phyloP scores from a whole-genome alignment of 2,888 invertebrate species.

The Dichetophora obliterata region DNA sequence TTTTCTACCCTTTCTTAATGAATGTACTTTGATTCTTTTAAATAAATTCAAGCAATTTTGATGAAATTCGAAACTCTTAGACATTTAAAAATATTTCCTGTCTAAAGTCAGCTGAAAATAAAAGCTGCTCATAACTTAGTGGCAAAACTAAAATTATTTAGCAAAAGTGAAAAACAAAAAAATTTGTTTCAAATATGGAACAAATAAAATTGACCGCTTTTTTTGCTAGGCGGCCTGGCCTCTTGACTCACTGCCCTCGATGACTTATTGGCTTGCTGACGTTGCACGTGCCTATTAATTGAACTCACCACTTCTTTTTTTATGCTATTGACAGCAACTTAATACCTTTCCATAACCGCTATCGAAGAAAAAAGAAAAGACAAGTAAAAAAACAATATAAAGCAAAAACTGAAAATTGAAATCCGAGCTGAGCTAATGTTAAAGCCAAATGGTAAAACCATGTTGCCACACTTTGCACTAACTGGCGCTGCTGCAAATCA shows the following conservation, averaged over 20 bases:
- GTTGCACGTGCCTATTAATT: slow-evolving; percentile 8
- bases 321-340: not conserved
- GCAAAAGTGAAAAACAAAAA: not conserved
- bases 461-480: slow-evolving; percentile 36
- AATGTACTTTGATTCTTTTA: too few relatives aligned
- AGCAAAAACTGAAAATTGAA: not conserved
- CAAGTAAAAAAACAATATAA: not conserved
- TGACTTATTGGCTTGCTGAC: slow-evolving; percentile 3
- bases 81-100: not conserved
- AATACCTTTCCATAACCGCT: not conserved
- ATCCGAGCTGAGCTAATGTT: not conserved
- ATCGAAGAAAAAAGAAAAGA: not conserved
- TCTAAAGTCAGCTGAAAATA: not conserved
- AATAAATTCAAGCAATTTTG: not conserved
- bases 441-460: slow-evolving; percentile 34
- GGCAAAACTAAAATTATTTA: not conserved
- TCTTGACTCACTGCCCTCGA: slow-evolving; percentile 32
- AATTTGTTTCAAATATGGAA: not conserved
- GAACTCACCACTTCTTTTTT: not conserved
- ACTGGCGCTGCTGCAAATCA: not conserved
- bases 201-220: not conserved
- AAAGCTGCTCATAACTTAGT: not conserved
- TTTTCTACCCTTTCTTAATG: too few relatives aligned
- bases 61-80: not conserved
- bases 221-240: not conserved